Base-by-base conservation (phyloP, 2,888 invertebrate species). In the Ophioninae sp. region DNA sequence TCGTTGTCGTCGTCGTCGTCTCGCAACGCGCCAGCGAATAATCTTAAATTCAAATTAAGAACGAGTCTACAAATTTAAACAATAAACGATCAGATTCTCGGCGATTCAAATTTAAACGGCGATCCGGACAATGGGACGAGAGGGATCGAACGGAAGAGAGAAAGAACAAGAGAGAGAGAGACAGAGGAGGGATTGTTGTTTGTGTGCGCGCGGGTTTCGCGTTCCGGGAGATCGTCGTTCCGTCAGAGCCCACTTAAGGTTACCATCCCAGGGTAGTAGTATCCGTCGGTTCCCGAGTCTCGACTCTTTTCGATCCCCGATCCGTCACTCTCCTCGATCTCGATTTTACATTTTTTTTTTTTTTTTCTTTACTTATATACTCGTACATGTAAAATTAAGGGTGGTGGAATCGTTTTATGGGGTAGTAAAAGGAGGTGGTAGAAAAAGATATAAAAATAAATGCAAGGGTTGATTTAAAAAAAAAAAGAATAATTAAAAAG, bases 21-120 rank as follows among this genome's bases (percentile, higher is more conserved):
- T 89, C 89, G 89, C 90, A 91, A 91, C 91, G 91, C 90, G 91
- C 91, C 90, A 90, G 91, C 89, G 91, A 91, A 90, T 90, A 90
- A 91, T 91, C 90, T 91, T 90, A 91, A 91, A 91, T 91, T 91
- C 90, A 91, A 91, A 91, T 91, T 91, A 91, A 91, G 91, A 91
- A 87, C 89, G 89, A 90, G 91, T 90, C 91, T 91, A 91, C 91
- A 91, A 91, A 91, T 91, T 91, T 91, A 91, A 91, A 91, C 91
- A 91, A 91, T 91, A 91, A 91, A 91, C 90, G 90, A 91, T 91
- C 91, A 91, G 91, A 91, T 91, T 91, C 91, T 88, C 88, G 86
- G 88, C 89, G 90, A 91, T 91, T 91, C 89, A 91, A 91, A 91
- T 91, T 91, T 91, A 91, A 90, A 91, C 90, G 89, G 88, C 86